Conservation (phyloP, 2,797 vertebrate genomes). For the Tinamus major region DNA sequence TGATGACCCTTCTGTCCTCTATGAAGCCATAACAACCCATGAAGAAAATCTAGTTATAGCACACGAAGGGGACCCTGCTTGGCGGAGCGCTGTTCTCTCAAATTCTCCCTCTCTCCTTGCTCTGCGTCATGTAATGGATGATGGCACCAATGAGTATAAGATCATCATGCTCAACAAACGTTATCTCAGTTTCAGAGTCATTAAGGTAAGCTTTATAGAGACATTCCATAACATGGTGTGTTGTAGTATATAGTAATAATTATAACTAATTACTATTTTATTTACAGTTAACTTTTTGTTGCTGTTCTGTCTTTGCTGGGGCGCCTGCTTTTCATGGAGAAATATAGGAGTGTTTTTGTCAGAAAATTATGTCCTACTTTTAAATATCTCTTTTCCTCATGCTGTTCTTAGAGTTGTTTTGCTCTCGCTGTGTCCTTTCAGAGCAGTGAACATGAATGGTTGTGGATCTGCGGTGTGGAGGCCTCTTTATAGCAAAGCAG, state of each 20-base stretch:
- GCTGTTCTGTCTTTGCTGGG: neutral
- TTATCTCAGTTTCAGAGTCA: conserved; percentile 97
- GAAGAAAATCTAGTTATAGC: conserved; percentile 96
- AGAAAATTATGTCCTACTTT: neutral
- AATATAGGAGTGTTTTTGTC: neutral
- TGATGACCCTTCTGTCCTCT: conserved; percentile 94
- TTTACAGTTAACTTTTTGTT: neutral
- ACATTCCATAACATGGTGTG: fast-evolving
- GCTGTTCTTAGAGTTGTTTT: neutral
- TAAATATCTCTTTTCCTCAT: neutral
- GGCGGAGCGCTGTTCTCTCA: conserved; percentile 96
- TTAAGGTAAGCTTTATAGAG: conserved; percentile 84
- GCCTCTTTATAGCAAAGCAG: neutral
- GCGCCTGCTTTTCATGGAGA: neutral
- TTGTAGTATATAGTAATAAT: neutral
- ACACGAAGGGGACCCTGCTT: conserved; percentile 96
- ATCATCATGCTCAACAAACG: conserved; percentile 97
- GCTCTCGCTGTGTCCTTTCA: neutral
- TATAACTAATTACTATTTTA: neutral
- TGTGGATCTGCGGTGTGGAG: neutral
- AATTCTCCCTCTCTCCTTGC: conserved; percentile 94
- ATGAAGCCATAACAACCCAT: conserved; percentile 94
- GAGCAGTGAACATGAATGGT: neutral
- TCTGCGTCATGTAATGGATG: conserved; percentile 95
- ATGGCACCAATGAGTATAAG: conserved; percentile 98